Conservation (phyloP, 2,888 invertebrate species). For the Willowsia nigromaculata region DNA sequence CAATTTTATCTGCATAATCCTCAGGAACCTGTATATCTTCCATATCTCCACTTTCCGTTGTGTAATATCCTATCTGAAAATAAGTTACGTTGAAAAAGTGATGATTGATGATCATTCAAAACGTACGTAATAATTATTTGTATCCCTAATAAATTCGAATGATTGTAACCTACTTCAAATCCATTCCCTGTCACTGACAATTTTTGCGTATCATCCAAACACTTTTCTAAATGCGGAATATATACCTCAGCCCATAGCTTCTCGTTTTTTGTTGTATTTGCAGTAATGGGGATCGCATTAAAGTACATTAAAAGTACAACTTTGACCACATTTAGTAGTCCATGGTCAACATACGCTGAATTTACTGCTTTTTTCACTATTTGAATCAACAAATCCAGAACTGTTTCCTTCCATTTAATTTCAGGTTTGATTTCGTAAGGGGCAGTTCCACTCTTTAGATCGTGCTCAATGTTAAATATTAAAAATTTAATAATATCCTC, state of each 20-base stretch:
- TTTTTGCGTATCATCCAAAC: not conserved
- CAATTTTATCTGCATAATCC: conserved; percentile 17
- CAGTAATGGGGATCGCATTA: not conserved
- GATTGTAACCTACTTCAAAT: not conserved
- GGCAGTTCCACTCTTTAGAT: conserved; percentile 24
- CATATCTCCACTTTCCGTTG: not conserved
- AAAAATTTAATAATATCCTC: conserved; percentile 43
- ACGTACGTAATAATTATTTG: no score
- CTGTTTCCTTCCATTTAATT: conserved; percentile 31
- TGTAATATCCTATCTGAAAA: not conserved
- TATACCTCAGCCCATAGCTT: not conserved
- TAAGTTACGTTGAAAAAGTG: no score
- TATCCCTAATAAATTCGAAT: not conserved
- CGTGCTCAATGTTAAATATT: conserved; percentile 38
- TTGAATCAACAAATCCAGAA: not conserved
- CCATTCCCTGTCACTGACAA: not conserved
- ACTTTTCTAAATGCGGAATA: not conserved
- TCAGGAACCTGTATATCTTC: conserved; percentile 36
- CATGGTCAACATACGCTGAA: conserved; percentile 36
- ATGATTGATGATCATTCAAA: no score
- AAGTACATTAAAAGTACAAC: conserved; percentile 25
- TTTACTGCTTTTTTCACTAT: conserved; percentile 8
- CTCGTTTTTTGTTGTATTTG: not conserved
- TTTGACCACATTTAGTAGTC: conserved; percentile 45
- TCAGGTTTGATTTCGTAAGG: not conserved